Percentiles rank a stretch among this genome's conserved stretches.
These are phyloP conservation scores for Fragum whitleyi DNA, from an alignment of 2,888 invertebrate species.

Conservation along the genomic window DNA sequence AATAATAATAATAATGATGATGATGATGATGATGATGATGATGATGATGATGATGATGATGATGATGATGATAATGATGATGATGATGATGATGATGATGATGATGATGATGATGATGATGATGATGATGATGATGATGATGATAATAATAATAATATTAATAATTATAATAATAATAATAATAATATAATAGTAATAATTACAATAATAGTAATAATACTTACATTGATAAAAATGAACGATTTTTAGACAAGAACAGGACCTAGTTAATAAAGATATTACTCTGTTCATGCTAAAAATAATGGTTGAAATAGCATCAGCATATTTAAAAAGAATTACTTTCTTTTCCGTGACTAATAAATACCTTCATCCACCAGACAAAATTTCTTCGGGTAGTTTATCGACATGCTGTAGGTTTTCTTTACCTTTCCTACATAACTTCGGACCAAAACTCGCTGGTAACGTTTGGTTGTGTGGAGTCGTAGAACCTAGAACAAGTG, in stretches of 20 bases:
- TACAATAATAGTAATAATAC: too few species aligned
- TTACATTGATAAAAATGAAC: too few species aligned
- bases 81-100: neutral
- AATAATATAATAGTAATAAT: too few species aligned
- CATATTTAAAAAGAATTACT: too few species aligned
- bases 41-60: neutral
- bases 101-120: neutral
- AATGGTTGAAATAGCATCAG: too few species aligned
- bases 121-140: neutral
- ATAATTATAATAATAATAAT: too few species aligned
- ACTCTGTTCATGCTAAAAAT: too few species aligned
- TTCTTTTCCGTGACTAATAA: too few species aligned
- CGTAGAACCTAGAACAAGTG: neutral
- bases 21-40: neutral
- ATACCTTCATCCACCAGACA: neutral
- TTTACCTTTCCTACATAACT: neutral
- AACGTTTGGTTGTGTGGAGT: neutral
- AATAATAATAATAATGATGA: neutral
- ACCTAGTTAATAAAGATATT: too few species aligned
- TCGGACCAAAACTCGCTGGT: conserved; percentile 9
- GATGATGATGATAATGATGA: neutral
- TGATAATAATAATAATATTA: too few species aligned
- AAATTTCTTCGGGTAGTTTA: conserved; percentile 1
- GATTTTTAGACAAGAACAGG: too few species aligned
- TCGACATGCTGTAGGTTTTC: conserved; percentile 18